These are phyloP conservation scores for Salvator merianae DNA, from an alignment of 2,113 vertebrate genomes.

Conservation along the genomic window DNA sequence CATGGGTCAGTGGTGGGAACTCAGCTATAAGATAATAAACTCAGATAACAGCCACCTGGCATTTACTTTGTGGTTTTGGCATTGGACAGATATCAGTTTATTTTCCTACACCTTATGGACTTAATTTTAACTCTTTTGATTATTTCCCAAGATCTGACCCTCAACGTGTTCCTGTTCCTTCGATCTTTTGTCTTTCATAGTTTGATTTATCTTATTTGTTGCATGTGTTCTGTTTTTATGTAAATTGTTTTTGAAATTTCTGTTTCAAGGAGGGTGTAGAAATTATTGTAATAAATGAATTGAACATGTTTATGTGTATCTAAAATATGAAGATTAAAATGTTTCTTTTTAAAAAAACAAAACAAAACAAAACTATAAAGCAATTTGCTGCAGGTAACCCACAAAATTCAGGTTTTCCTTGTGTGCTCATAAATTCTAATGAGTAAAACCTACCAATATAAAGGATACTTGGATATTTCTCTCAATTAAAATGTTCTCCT, in stretches of 20 bases:
- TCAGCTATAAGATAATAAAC: too few relatives aligned
- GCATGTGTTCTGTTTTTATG: not conserved
- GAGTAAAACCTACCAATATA: conserved; percentile 37
- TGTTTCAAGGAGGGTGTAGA: not conserved
- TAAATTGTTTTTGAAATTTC: not conserved
- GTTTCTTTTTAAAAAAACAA: conserved; percentile 45
- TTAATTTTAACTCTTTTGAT: too few relatives aligned
- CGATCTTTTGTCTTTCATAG: too few relatives aligned
- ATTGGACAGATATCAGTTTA: too few relatives aligned
- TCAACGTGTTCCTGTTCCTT: too few relatives aligned
- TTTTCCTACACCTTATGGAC: too few relatives aligned
- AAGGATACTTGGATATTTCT: conserved; percentile 38
- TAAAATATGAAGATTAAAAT: conserved; percentile 15
- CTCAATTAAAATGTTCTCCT: conserved; percentile 45
- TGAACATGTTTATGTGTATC: not conserved
- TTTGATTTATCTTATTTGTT: too few relatives aligned
- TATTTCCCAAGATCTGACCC: too few relatives aligned
- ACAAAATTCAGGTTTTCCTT: conserved; percentile 25
- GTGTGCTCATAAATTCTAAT: conserved; percentile 48
- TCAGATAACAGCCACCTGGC: too few relatives aligned
- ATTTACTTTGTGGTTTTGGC: too few relatives aligned
- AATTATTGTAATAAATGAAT: not conserved
- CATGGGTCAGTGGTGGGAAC: too few relatives aligned
- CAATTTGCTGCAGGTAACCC: conserved; percentile 18
- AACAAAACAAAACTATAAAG: too few relatives aligned